Evolutionary conservation across 2,888 invertebrate species (phyloP).

Genomic region (Boloria selene): DNA sequence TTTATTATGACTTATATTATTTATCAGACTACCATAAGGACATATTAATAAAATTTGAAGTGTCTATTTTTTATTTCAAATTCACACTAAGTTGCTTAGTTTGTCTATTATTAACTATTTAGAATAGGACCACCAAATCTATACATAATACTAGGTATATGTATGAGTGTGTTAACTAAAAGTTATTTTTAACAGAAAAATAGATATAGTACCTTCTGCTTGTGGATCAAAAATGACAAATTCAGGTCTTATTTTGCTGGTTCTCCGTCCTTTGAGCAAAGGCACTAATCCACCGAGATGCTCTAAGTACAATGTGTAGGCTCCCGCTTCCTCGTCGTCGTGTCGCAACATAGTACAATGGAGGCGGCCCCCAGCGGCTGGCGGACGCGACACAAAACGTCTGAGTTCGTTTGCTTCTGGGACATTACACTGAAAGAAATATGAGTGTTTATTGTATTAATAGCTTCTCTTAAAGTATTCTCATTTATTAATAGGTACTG

Average conservation of each 20-base stretch:
- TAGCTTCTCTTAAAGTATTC: background rate
- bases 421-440: constrained; percentile 91
- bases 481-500: no score
- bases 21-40: no score
- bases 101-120: background rate
- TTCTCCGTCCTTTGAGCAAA: constrained; percentile 95
- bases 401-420: constrained; percentile 94
- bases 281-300: constrained; percentile 98
- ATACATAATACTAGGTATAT: background rate
- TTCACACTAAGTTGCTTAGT: background rate
- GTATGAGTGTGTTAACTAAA: background rate
- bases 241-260: constrained; percentile 98
- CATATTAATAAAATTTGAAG: no score
- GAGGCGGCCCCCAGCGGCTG: constrained; percentile 89
- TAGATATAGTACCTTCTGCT: constrained; percentile 84
- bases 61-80: no score
- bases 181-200: background rate
- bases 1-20: no score
- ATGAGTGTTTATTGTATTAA: background rate
- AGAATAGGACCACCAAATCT: background rate
- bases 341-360: constrained; percentile 99
- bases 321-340: constrained; percentile 90
- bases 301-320: constrained; percentile 95
- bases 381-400: constrained; percentile 96
- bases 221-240: constrained; percentile 98